These are phyloP conservation scores for Chelmon rostratus DNA, from an alignment of 2,797 vertebrate genomes.

Conservation along the genomic window DNA sequence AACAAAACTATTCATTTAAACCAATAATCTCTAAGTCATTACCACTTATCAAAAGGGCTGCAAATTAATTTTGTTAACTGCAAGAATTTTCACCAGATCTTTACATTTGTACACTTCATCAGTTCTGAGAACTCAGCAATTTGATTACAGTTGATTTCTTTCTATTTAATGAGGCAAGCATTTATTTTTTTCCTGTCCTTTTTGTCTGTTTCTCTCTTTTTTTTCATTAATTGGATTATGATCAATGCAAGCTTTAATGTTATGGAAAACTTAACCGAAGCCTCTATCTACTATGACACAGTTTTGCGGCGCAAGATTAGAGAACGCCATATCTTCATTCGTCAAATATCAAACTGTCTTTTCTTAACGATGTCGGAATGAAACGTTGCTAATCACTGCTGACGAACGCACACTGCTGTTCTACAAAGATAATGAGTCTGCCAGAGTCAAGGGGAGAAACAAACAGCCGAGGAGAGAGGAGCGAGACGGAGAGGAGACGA, in stretches of 20 bases:
- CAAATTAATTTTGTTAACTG: constrained; percentile 87
- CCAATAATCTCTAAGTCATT: constrained; percentile 86
- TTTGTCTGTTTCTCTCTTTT: constrained; percentile 51
- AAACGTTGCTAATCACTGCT: constrained; percentile 82
- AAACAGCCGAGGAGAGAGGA: constrained; percentile 74
- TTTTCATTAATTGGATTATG: constrained; percentile 86
- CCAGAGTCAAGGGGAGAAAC: constrained; percentile 76
- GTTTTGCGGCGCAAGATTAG: constrained; percentile 78
- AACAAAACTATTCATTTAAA: constrained; percentile 85
- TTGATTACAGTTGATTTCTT: constrained; percentile 84
- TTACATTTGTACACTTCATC: constrained; percentile 83
- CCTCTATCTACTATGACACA: constrained; percentile 80
- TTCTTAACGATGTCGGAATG: constrained; percentile 77
- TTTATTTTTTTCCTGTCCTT: constrained; percentile 65
- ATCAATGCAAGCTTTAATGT: constrained; percentile 84
- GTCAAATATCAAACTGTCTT: constrained; percentile 83
- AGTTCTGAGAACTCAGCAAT: constrained; percentile 82
- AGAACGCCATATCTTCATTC: constrained; percentile 77
- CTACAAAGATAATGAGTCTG: constrained; percentile 84
- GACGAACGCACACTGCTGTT: constrained; percentile 78
- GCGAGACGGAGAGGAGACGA: constrained; percentile 56
- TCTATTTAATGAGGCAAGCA: constrained; percentile 81
- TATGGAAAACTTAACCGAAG: constrained; percentile 75
- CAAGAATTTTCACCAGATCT: constrained; percentile 84
- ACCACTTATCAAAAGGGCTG: constrained; percentile 84